phyloP scores from a whole-genome alignment of 2,797 vertebrate species.

The Apodemus agrarius region DNA sequence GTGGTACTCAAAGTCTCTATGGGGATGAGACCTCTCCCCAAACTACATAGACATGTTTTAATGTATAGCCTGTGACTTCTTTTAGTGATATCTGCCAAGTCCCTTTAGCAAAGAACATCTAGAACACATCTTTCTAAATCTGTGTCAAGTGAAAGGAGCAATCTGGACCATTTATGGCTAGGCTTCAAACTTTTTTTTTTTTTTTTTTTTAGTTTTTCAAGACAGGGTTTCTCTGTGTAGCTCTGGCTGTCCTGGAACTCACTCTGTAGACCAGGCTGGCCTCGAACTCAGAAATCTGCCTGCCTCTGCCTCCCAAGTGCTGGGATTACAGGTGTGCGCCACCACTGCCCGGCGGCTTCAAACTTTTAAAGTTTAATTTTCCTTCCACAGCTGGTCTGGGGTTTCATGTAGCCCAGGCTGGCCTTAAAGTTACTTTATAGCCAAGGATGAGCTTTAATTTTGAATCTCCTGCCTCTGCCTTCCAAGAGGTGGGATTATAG shows the following conservation, averaged over 20 bases:
- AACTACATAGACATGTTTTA: neutral
- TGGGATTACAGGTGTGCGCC: no score
- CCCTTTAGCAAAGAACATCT: neutral
- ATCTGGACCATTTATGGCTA: neutral
- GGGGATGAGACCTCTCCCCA: neutral
- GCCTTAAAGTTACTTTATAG: neutral
- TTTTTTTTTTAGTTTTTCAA: no score
- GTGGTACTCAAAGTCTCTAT: neutral
- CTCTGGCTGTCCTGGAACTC: no score
- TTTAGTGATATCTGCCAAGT: neutral
- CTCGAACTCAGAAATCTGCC: no score
- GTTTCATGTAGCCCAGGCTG: neutral
- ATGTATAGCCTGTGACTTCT: neutral
- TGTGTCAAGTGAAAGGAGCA: neutral
- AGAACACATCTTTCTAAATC: neutral
- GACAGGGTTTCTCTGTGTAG: no score
- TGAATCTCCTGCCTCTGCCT: neutral
- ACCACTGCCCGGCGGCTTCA: no score
- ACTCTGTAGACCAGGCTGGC: no score
- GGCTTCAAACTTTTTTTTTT: constrained; percentile 22
- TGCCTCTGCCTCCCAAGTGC: no score
- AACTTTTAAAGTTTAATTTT: neutral
- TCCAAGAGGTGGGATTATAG: neutral
- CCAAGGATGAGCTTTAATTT: neutral
- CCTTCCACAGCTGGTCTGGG: neutral